Evolutionary conservation across 2,888 invertebrate species (phyloP).

Genomic region (Yponomeuta malinellus): DNA sequence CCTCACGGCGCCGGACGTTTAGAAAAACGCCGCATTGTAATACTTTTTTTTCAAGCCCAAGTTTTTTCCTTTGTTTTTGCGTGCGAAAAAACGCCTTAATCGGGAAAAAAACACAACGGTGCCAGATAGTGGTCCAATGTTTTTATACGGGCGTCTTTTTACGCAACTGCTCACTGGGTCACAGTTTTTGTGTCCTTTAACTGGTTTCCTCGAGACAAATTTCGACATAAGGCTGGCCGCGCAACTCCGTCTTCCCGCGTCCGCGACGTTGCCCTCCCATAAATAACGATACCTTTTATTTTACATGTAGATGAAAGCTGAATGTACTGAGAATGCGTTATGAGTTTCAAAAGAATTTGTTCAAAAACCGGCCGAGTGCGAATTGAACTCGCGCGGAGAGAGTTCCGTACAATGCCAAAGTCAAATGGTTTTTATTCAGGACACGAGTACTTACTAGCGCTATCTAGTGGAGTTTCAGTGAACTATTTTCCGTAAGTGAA

Average conservation of each 20-base stretch:
- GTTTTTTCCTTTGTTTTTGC: slow-evolving; percentile 39
- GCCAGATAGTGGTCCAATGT: slow-evolving; percentile 30
- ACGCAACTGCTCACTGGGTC: slow-evolving; percentile 46
- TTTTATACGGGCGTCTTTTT: slow-evolving; percentile 29
- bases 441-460: too few species aligned
- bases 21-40: slow-evolving; percentile 32
- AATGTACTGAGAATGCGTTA: too few species aligned
- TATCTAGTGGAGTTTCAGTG: too few species aligned
- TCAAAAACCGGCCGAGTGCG: too few species aligned
- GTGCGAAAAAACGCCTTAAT: slow-evolving; percentile 27
- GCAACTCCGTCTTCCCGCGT: not conserved
- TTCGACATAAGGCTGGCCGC: not conserved
- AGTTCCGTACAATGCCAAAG: too few species aligned
- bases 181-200: slow-evolving; percentile 53
- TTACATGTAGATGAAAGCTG: too few species aligned
- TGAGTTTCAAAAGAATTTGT: too few species aligned
- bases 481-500: too few species aligned
- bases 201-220: slow-evolving; percentile 35
- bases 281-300: too few species aligned
- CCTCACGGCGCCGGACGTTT: slow-evolving; percentile 25
- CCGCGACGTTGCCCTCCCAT: too few species aligned
- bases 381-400: too few species aligned
- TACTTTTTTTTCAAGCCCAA: slow-evolving; percentile 30
- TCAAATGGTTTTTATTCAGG: too few species aligned
- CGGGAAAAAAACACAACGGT: slow-evolving; percentile 19